These are phyloP conservation scores for Crotalus horridus DNA, from an alignment of 2,113 vertebrate genomes.

Conservation along the genomic window DNA sequence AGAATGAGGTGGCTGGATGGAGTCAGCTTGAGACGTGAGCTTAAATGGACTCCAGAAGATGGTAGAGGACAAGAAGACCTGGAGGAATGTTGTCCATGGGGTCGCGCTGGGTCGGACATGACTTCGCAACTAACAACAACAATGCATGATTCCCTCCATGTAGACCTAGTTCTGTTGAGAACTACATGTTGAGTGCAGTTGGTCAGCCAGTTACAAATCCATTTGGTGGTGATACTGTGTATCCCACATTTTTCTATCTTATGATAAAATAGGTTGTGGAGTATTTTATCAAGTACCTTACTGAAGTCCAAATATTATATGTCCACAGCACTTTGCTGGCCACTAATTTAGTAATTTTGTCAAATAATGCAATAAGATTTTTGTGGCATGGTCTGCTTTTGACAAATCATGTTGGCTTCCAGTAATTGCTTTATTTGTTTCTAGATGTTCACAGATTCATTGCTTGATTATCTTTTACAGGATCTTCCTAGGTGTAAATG, in stretches of 20 bases:
- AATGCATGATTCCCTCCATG: neutral
- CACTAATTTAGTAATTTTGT: neutral
- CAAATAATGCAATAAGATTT: neutral
- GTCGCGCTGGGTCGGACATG: too few relatives aligned
- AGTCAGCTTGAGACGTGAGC: too few relatives aligned
- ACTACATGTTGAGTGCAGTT: neutral
- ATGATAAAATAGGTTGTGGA: too few relatives aligned
- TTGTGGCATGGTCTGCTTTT: neutral
- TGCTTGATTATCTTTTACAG: neutral
- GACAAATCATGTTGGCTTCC: neutral
- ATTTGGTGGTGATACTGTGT: neutral
- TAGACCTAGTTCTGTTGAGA: neutral
- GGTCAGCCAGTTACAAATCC: neutral
- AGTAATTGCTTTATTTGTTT: neutral
- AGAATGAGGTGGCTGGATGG: too few relatives aligned
- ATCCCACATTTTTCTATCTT: neutral
- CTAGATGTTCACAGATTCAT: neutral
- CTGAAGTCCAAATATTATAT: neutral
- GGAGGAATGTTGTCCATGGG: too few relatives aligned
- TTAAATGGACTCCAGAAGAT: too few relatives aligned
- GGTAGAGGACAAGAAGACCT: too few relatives aligned
- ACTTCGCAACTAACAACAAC: too few relatives aligned
- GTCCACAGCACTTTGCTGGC: neutral
- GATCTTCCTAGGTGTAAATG: neutral
- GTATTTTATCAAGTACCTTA: neutral